Conservation (phyloP, 2,888 invertebrate genomes). For the Balanococcus diminutus region DNA sequence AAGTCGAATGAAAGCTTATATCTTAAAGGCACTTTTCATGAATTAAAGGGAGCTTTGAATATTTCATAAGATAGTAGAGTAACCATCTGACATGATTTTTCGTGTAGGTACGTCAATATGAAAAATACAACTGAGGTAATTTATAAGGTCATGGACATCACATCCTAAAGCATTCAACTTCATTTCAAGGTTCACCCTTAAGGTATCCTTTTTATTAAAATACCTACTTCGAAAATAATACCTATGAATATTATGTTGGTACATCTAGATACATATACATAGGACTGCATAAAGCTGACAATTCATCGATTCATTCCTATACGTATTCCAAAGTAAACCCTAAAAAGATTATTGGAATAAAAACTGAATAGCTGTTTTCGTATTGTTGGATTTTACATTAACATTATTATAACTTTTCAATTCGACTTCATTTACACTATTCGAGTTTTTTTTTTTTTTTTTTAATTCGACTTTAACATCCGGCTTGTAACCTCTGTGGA, state of each 20-base stretch:
- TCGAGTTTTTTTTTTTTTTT: background rate
- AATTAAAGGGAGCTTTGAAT: background rate
- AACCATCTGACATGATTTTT: background rate
- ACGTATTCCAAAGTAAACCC: background rate
- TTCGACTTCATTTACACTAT: background rate
- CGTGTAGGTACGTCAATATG: background rate
- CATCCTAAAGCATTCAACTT: background rate
- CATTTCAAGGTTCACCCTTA: background rate
- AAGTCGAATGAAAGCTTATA: background rate
- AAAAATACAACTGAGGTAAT: background rate
- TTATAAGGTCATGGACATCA: background rate
- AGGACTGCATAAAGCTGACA: background rate
- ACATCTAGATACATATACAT: background rate
- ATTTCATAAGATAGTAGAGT: background rate
- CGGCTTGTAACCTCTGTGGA: background rate
- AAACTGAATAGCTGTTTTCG: background rate
- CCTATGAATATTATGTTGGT: background rate
- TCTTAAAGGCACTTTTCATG: background rate
- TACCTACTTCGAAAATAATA: background rate
- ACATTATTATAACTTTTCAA: background rate
- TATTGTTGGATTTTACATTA: background rate
- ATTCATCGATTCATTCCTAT: background rate
- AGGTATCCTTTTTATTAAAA: background rate
- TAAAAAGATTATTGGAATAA: background rate
- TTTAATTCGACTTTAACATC: background rate